Base-by-base conservation (phyloP, 2,113 vertebrate species). In the Caretta caretta region DNA sequence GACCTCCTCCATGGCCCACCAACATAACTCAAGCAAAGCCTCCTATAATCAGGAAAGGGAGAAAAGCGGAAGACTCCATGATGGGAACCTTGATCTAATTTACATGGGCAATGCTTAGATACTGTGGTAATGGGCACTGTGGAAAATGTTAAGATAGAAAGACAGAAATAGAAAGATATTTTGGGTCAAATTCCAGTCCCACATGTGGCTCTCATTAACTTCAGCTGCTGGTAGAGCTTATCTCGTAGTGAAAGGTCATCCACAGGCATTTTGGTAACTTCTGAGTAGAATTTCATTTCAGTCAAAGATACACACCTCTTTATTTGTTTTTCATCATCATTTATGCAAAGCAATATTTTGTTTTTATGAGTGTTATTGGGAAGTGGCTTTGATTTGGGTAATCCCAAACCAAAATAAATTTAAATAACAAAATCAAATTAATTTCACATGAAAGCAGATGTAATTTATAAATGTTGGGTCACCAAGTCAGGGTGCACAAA, bases 211-310 rank as follows among this genome's bases (percentile, higher is more conserved):
- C 81, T 53, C 83, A 86, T 59, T 88, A 65, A 90, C 78, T 83
- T 88, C 62, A 90, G 48, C 75, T 54, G 86, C 72, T 84, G 9
- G 27, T 78, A 9, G 78, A 84, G 53, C 46, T 31, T 31, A 56
- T 49, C 8, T 86, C 72, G 84, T 19, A 48, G 46, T 48, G 27
- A 19, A 84, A 94, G 86, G 80, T 38, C 62, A 59, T 91, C 94
- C 22, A 72, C 4, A 54, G 59, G 42, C 80, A 51, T 87, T 95
- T 92, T 93, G 83, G 84, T 87, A 92, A 24, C 56, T 90, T 91
- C 86, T 92, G 62, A 80, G 69, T 19, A 78, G 76, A 17, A 4
- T 76, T 62, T 92, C 42, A 93, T 96, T 95, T 96, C 72, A 94
- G 62, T 87, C 89, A 79, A 72, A 95, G 78, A 91, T 93, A 79